Conservation (phyloP, 2,113 vertebrate species). For the Ursus arctos region DNA sequence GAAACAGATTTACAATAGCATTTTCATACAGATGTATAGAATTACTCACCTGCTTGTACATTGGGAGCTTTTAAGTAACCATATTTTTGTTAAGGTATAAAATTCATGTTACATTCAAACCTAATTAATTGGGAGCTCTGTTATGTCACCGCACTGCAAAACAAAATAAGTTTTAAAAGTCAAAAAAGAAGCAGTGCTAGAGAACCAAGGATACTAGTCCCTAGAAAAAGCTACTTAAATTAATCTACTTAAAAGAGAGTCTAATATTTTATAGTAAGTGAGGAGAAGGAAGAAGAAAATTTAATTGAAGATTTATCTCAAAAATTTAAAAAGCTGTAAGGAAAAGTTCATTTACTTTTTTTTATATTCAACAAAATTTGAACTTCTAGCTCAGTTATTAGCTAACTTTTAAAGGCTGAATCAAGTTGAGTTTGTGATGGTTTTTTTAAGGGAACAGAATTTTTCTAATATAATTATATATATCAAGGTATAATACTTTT, state of each 20-base stretch:
- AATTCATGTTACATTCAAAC: background rate
- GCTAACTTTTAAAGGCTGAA: background rate
- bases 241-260: background rate
- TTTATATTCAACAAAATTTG: slow-evolving; percentile 30
- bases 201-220: background rate
- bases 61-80: background rate
- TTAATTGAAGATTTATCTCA: background rate
- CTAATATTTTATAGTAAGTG: background rate
- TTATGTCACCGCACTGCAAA: background rate
- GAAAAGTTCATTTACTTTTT: background rate
- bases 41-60: background rate
- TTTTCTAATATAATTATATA: slow-evolving; percentile 3
- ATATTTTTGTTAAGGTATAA: background rate
- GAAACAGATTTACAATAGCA: background rate
- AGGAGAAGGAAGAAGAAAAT: background rate
- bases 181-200: background rate
- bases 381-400: background rate
- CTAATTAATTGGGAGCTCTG: background rate
- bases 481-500: background rate
- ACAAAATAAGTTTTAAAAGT: background rate
- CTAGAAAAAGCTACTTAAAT: background rate
- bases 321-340: background rate
- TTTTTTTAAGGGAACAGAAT: background rate
- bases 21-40: background rate
- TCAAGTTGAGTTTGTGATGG: background rate